phyloP scores from a whole-genome alignment of 2,113 vertebrate genomes.

The Centrocercus urophasianus region DNA sequence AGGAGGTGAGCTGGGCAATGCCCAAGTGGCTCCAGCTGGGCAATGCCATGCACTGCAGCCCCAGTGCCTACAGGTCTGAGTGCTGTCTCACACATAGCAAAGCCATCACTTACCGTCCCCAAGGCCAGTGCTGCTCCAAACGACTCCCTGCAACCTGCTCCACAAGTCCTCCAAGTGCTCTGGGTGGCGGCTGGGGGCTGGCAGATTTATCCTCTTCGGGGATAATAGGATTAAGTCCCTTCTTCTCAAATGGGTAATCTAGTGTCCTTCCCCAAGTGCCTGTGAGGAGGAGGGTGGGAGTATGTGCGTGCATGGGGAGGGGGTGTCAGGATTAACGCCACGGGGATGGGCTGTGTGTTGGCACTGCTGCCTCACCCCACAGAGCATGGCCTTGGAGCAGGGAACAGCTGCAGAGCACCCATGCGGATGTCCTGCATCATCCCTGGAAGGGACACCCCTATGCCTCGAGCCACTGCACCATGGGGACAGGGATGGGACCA shows the following conservation, averaged over 20 bases:
- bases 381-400: background rate
- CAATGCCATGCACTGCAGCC: background rate
- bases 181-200: background rate
- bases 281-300: too few relatives aligned
- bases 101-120: background rate
- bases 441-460: background rate
- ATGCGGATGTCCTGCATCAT: background rate
- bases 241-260: slow-evolving; percentile 54
- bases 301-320: background rate
- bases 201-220: slow-evolving; percentile 78
- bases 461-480: fast-evolving
- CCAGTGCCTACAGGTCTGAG: background rate
- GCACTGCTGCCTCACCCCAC: background rate
- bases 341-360: fast-evolving
- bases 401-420: background rate
- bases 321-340: background rate
- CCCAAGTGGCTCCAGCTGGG: background rate
- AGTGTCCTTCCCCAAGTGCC: background rate
- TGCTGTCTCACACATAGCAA: background rate
- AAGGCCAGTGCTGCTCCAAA: background rate
- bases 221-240: slow-evolving; percentile 83
- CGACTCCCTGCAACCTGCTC: background rate
- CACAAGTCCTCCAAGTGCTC: background rate
- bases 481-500: background rate
- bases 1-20: background rate